Evolutionary conservation across 2,797 vertebrate species (phyloP), one percentile per base, ranked within the genome.

Genomic region (Anisognathus igniventris): DNA sequence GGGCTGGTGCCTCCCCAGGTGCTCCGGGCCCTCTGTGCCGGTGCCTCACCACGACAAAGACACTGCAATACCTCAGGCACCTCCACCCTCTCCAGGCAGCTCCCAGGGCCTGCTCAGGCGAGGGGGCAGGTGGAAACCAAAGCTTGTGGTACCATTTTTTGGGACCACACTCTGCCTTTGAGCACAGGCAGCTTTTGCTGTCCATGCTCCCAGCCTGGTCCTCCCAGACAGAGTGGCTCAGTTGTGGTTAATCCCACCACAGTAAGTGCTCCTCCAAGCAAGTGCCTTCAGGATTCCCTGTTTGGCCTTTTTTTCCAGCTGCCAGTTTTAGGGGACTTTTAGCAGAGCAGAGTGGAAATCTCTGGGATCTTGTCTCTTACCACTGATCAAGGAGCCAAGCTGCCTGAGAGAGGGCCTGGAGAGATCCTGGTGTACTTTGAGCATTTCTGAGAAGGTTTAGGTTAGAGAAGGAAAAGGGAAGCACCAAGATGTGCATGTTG

Each of bases 281-380:
- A 79, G 95, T 96, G 95, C 96, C 96, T 97, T 96, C 62, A 35
- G 51, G 61, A 51, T 39, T 51, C n/a, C 27, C 35, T 27, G 8
- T 60, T 58, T 51, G 35, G 50, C 37, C 17, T 48, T 35, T 79
- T 39, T 23, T 60, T 35, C 56, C 51, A 74, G 51, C 72, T 64
- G 78, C 33, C 25, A 20, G 5, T 15, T 9, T n/a, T 28, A 35
- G 13, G n/a, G 24, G 5, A 15, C 12, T 45, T 72, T 25, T 24
- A 54, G 44, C 33, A 44, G 50, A 88, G 39, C 51, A 79, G 62
- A 58, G 30, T 50, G 45, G 71, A 81, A 70, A 12, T 70, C 16
- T 27, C 1, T 10, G 12, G 54, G 37, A 14, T 58, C 30, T 56
- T 45, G 10, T 66, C 60, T 76, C 24, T 13, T 40, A 9, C 0